Conservation (phyloP, 2,888 invertebrate genomes). For the Aleiodes leptofemur region DNA sequence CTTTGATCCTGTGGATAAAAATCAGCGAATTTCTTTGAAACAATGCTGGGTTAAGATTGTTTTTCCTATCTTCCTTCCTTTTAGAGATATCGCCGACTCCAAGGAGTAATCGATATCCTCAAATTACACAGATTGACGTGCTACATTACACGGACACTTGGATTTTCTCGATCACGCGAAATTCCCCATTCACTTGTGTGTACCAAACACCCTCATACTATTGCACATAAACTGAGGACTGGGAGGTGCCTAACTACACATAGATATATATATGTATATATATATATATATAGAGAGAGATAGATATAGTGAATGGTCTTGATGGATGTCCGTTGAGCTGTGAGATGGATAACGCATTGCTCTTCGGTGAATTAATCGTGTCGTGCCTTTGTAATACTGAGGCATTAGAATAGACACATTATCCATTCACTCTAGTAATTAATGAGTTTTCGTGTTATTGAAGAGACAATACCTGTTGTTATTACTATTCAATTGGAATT, state of each 20-base stretch:
- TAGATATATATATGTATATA: too few relatives aligned
- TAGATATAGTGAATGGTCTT: too few relatives aligned
- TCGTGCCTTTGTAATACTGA: conserved; percentile 14
- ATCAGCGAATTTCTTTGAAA: too few relatives aligned
- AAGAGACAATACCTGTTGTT: neutral
- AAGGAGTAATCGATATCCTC: too few relatives aligned
- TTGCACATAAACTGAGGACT: neutral
- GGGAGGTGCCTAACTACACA: too few relatives aligned
- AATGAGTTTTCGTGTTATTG: neutral
- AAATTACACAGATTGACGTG: neutral
- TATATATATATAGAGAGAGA: too few relatives aligned
- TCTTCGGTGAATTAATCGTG: conserved; percentile 61
- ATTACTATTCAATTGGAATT: too few relatives aligned
- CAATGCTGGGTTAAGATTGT: too few relatives aligned
- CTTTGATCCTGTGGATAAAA: too few relatives aligned
- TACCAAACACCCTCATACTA: neutral
- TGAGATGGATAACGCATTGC: conserved; percentile 55
- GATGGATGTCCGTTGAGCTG: conserved; percentile 16
- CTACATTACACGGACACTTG: neutral
- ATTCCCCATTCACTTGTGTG: neutral
- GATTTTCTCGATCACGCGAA: neutral
- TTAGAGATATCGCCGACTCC: conserved; percentile 71
- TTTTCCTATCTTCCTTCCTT: too few relatives aligned
- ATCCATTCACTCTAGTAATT: conserved; percentile 19
- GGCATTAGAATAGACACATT: conserved; percentile 20